phyloP scores from a whole-genome alignment of 2,888 invertebrate genomes.

The Alsophila aescularia region DNA sequence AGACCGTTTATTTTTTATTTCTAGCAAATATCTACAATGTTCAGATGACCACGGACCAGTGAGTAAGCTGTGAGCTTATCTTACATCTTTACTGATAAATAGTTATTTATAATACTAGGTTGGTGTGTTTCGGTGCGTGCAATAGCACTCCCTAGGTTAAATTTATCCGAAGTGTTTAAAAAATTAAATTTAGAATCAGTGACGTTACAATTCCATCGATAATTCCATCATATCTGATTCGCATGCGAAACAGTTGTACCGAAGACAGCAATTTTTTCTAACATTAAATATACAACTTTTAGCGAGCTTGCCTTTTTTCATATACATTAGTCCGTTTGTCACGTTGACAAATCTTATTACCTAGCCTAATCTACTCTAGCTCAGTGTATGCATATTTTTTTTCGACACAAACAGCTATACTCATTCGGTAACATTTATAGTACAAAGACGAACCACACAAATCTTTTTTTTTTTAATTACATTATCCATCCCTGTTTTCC shows the following conservation, averaged over 20 bases:
- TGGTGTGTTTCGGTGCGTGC: slow-evolving; percentile 81
- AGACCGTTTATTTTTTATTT: slow-evolving; percentile 68
- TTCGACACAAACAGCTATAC: slow-evolving; percentile 74
- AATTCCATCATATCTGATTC: slow-evolving; percentile 66
- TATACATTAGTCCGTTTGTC: slow-evolving; percentile 55
- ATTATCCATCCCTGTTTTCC: slow-evolving; percentile 84
- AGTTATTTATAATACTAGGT: slow-evolving; percentile 63
- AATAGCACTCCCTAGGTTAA: slow-evolving; percentile 81
- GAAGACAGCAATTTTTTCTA: slow-evolving; percentile 36
- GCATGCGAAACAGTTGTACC: slow-evolving; percentile 37
- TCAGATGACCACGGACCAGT: slow-evolving; percentile 68
- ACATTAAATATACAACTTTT: slow-evolving; percentile 68
- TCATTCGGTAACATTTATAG: slow-evolving; percentile 81
- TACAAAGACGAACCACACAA: slow-evolving; percentile 79
- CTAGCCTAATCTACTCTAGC: slow-evolving; percentile 70
- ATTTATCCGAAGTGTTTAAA: slow-evolving; percentile 63
- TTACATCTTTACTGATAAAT: slow-evolving; percentile 61
- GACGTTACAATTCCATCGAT: slow-evolving; percentile 69
- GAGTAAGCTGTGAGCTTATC: slow-evolving; percentile 76
- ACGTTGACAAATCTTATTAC: slow-evolving; percentile 55
- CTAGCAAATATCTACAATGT: slow-evolving; percentile 80
- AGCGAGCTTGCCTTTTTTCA: slow-evolving; percentile 68
- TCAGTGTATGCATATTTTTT: slow-evolving; percentile 59
- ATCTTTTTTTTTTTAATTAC: slow-evolving; percentile 71
- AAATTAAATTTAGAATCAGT: slow-evolving; percentile 59